These are phyloP conservation scores for Notolepis coatsorum DNA, from an alignment of 2,797 vertebrate species.

Conservation along the genomic window DNA sequence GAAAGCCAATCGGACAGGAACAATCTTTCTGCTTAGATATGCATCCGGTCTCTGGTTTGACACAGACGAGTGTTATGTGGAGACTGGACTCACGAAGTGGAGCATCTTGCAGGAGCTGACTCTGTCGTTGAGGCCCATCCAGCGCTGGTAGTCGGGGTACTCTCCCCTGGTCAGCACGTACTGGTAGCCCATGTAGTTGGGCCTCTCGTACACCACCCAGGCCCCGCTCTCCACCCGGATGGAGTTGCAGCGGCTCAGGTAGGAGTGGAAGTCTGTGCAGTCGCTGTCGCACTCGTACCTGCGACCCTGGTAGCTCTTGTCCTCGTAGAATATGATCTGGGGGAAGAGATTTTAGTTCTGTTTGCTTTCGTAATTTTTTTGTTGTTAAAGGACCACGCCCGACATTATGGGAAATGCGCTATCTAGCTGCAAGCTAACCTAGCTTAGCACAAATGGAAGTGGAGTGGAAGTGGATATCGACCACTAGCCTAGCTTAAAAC, in stretches of 20 bases:
- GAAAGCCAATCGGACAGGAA: no score
- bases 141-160: conserved; percentile 65
- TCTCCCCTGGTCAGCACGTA: conserved; percentile 65
- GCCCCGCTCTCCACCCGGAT: conserved; percentile 63
- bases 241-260: conserved; percentile 66
- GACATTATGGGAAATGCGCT: no score
- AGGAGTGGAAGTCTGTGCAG: conserved; percentile 58
- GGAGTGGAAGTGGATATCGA: no score
- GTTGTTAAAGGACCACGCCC: no score
- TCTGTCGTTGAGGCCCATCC: conserved; percentile 69
- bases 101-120: conserved; percentile 69
- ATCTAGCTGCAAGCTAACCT: no score
- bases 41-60: no score
- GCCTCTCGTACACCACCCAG: conserved; percentile 67
- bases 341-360: no score
- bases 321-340: conserved; percentile 69
- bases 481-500: neutral
- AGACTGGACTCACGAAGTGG: no score
- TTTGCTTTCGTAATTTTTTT: no score
- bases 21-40: no score
- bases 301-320: conserved; percentile 68
- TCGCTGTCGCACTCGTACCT: conserved; percentile 69
- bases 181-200: conserved; percentile 66
- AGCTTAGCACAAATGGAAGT: no score
- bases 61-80: no score